Base-by-base conservation (phyloP, 2,888 invertebrate species). In the Calliopum simillimum region DNA sequence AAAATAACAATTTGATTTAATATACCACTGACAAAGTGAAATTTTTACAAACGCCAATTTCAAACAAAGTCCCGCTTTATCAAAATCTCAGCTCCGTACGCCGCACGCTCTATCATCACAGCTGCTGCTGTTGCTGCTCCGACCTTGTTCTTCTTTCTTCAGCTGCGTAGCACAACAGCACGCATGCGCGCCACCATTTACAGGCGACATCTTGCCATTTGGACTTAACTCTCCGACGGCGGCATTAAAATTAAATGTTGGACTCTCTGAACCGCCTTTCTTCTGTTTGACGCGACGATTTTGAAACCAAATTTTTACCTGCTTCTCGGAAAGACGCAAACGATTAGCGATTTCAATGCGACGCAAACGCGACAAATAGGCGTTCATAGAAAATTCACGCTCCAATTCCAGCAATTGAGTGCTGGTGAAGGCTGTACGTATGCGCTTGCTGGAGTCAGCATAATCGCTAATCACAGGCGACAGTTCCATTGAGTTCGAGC, bases 271-370 rank as follows among this genome's bases (percentile, higher is more conserved):
- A 80, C 93, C 93, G 76, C 96, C 96, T 81, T 97, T 97, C 89
- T 97, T 97, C 86, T 95, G 90, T 84, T 97, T 97, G 1, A 97
- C 97, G 2, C 97, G 89, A 6, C 97, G 90, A 85, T 97, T 97
- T 84, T 97, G 84, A 86, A 97, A 97, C 97, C 97, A 95, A 76
- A 95, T 95, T 85, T 95, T 97, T 74, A 97, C 97, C 87, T 97
- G 97, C 82, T 97, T 98, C 86, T 98, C 98, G 0, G 95, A 95
- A 0, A 98, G 87, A 64, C 94, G 90, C 72, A 97, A 86, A 75
- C 93, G 91, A 41, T 95, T 96, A 4, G 98, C 97, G 68, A 98
- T 97, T 86, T 98, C 97, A 76, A 98, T 97, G 70, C 97, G 88
- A 65, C 97, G 89, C 76, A 97, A 85, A 53, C 97, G 89, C 0